Evolutionary conservation across 1,140 invertebrate species (phyloP).

Genomic region (Sinella curviseta): DNA sequence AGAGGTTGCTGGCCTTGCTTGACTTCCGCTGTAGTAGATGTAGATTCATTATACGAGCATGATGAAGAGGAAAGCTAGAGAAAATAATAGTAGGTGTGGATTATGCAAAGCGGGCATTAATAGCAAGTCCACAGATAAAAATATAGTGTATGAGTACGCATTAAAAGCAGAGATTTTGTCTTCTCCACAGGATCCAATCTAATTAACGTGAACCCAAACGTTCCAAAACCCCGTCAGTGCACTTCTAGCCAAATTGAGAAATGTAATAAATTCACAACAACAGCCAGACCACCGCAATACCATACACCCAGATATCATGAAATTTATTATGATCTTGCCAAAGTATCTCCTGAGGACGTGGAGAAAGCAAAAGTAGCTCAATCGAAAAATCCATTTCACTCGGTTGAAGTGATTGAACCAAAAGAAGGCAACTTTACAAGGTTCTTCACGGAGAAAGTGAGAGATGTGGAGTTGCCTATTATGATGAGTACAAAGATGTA

Average conservation of each 20-base stretch:
- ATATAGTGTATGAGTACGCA: no score
- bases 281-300: neutral
- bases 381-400: neutral
- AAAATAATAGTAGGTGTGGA: no score
- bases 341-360: neutral
- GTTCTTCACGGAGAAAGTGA: neutral
- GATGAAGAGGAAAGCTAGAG: no score
- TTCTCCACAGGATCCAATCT: neutral
- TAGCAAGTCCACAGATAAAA: no score
- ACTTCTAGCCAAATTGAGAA: neutral
- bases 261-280: neutral
- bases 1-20: no score
- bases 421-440: neutral
- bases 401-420: neutral
- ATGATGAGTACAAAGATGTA: constrained; percentile 2
- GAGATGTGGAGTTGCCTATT: neutral
- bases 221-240: neutral
- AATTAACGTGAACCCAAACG: neutral
- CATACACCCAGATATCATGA: neutral
- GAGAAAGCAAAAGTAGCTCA: neutral
- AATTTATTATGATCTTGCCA: neutral
- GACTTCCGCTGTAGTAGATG: neutral
- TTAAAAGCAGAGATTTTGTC: neutral
- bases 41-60: neutral
- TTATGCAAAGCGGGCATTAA: no score